phyloP scores from a whole-genome alignment of 1,140 invertebrate genomes.

The Drosophila pruinosa region DNA sequence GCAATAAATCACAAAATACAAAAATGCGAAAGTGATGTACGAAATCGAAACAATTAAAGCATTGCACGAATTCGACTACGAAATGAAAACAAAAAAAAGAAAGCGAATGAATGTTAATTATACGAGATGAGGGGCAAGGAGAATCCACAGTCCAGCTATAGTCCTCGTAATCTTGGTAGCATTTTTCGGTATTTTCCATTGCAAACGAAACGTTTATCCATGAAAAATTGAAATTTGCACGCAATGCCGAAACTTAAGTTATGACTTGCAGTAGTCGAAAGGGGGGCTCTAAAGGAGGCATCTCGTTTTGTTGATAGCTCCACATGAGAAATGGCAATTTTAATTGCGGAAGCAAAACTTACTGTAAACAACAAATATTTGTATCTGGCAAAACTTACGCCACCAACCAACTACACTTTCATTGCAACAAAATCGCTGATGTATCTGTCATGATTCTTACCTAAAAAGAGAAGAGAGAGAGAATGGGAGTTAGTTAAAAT shows the following conservation, averaged over 20 bases:
- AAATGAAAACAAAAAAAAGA: conserved; percentile 16
- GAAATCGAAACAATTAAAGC: conserved; percentile 48
- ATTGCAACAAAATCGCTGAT: neutral
- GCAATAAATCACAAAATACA: conserved; percentile 28
- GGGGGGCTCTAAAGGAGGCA: neutral
- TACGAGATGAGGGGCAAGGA: conserved; percentile 8
- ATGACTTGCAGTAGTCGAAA: conserved; percentile 19
- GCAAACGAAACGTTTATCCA: neutral
- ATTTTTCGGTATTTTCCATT: conserved; percentile 2
- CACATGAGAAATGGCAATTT: conserved; percentile 65
- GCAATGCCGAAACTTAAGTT: conserved; percentile 62
- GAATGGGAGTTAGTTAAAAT: conserved; percentile 31
- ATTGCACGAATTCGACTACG: conserved; percentile 16
- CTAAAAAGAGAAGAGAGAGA: conserved; percentile 52
- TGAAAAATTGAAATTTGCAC: conserved; percentile 76
- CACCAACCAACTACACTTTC: neutral
- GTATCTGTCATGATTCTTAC: conserved; percentile 47
- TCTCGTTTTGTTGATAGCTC: conserved; percentile 47
- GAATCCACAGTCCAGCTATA: too few relatives aligned
- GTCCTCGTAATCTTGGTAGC: conserved; percentile 3
- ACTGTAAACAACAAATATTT: conserved; percentile 3
- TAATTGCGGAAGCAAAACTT: conserved; percentile 67
- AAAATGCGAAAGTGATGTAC: conserved; percentile 15
- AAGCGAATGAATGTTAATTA: conserved; percentile 59
- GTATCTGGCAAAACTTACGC: conserved; percentile 52